Evolutionary conservation across 1,140 invertebrate genomes (phyloP), one percentile per base, ranked within the genome.

Genomic region (Drosophila pseudoobscura): DNA sequence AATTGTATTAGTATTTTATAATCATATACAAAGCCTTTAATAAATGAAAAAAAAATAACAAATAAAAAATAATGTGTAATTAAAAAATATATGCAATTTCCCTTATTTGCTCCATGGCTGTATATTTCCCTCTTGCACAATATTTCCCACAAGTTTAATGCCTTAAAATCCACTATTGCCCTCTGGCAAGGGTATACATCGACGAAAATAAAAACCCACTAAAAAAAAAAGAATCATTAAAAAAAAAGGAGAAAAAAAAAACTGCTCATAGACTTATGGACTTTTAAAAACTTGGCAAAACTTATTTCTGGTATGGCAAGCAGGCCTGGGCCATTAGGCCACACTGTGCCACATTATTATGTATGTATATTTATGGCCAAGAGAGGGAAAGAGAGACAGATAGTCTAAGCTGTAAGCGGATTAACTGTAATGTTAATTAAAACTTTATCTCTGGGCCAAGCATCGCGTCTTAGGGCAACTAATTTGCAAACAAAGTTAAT

Each of bases 351-450:
- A 75, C 41, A 65, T 41, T 64, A 54, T 53, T 46, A 39, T 39
- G 11, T 3, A 57, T 13, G 22, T 5, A 50, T 31, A 31, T 31
- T 31, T 31, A 31, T 31, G 66, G 66, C 6, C 52, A 49, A 73
- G 51, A 76, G 3, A 17, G 35, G 41, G 7, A 24, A 24, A 55
- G 31, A 53, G 31, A 54, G 22, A 31, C 29, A 52, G 29, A 13
- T 26, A 47, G n/a, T 31, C 45, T 59, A 39, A 50, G 69, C 52
- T 55, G 74, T 88, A 66, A 52, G 69, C 68, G 64, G 59, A 60
- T 79, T 71, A 88, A 70, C 78, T 78, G 78, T 78, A 85, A 85
- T 78, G 83, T 82, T 85, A 85, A 85, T 85, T 85, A 85, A 87
- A 85, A 85, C 70, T 85, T 85, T 75, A 73, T 69, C 70, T 65